These are phyloP conservation scores for Machaerirhynchus nigripectus DNA, from an alignment of 2,113 vertebrate genomes.

Conservation along the genomic window DNA sequence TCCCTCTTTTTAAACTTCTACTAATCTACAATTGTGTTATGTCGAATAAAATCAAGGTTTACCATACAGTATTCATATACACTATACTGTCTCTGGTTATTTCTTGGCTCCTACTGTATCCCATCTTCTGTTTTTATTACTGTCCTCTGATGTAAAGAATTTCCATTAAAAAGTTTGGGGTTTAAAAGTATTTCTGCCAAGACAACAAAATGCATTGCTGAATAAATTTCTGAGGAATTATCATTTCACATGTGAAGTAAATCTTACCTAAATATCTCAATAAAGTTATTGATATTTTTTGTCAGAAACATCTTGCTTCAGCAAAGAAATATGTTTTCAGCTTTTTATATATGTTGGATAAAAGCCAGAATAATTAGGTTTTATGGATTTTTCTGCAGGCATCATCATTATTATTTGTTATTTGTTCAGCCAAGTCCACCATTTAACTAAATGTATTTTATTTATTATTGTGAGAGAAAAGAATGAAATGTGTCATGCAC, in stretches of 20 bases:
- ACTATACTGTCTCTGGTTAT: not conserved
- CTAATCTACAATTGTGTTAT: not conserved
- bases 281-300: not conserved
- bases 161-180: not conserved
- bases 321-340: not conserved
- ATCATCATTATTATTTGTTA: not conserved
- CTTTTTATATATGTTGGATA: not conserved
- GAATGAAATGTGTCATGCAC: not conserved
- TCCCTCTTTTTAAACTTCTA: not conserved
- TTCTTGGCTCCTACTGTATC: not conserved
- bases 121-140: not conserved
- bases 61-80: not conserved
- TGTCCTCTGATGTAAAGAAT: not conserved
- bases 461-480: not conserved
- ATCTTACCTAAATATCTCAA: not conserved
- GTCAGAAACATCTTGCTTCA: not conserved
- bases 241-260: not conserved
- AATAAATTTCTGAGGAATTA: not conserved
- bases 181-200: not conserved
- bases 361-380: constrained; percentile 14
- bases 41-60: not conserved
- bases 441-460: not conserved
- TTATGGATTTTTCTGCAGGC: constrained; percentile 22
- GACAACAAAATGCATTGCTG: not conserved
- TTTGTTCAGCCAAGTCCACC: not conserved